A percentile compares a stretch with the other conserved stretches of the same genome.
Conservation (phyloP, 2,113 vertebrate genomes). For the Hippolais icterina region DNA sequence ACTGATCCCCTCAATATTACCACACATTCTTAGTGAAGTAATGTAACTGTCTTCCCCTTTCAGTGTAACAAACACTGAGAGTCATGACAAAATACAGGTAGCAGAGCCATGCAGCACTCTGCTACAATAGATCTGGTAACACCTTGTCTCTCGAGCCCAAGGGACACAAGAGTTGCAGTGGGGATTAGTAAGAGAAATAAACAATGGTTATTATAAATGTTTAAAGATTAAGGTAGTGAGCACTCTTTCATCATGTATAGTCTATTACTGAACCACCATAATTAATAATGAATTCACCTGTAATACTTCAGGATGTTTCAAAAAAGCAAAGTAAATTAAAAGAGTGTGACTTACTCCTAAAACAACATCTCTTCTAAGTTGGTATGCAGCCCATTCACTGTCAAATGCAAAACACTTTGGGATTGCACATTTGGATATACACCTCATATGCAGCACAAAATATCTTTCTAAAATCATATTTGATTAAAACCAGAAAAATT, state of each 20-base stretch:
- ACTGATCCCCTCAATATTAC: neutral
- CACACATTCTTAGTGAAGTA: neutral
- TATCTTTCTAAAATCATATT: neutral
- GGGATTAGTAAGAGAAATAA: constrained; percentile 53
- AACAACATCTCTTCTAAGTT: neutral
- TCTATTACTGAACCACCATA: neutral
- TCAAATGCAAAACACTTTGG: neutral
- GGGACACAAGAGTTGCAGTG: neutral
- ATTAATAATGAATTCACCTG: neutral
- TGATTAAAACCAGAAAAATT: neutral
- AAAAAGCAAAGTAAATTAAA: neutral
- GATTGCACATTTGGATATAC: neutral
- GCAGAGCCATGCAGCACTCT: neutral
- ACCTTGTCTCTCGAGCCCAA: neutral
- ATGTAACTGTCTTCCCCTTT: neutral
- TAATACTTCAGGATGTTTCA: neutral
- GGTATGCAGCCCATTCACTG: neutral
- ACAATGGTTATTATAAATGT: constrained; percentile 45
- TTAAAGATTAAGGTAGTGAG: constrained; percentile 27
- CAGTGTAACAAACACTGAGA: neutral
- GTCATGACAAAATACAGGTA: neutral
- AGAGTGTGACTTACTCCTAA: neutral
- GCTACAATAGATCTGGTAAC: neutral
- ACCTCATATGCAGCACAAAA: neutral
- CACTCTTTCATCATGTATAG: neutral